These are phyloP conservation scores for Oryzaephilus surinamensis DNA, from an alignment of 1,140 invertebrate genomes.

Conservation along the genomic window DNA sequence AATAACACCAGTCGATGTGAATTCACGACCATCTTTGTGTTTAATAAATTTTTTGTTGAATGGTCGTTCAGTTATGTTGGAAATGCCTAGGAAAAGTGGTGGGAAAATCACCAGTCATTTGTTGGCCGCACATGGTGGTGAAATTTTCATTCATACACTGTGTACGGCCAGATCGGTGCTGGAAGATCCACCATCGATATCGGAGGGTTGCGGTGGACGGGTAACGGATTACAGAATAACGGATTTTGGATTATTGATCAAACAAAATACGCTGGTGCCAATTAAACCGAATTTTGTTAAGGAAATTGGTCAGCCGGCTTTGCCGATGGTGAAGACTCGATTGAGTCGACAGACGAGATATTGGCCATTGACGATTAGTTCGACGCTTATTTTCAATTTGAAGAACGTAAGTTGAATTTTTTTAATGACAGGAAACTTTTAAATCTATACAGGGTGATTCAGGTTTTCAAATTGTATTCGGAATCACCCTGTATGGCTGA, in stretches of 20 bases:
- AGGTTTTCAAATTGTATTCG: too few relatives aligned
- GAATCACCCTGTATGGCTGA: too few relatives aligned
- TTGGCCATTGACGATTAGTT: conserved; percentile 87
- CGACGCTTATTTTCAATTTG: conserved; percentile 83
- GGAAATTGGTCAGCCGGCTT: conserved; percentile 36
- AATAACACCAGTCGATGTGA: conserved; percentile 93
- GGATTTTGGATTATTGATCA: conserved; percentile 83
- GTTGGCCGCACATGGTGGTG: conserved; percentile 85
- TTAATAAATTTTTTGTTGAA: conserved; percentile 92
- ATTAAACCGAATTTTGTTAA: conserved; percentile 39
- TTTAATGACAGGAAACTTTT: too few relatives aligned
- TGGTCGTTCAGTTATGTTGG: conserved; percentile 87
- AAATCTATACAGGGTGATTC: too few relatives aligned
- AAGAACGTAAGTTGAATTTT: conserved; percentile 62
- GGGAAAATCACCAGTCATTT: conserved; percentile 87
- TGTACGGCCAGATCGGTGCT: conserved; percentile 75
- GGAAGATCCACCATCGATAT: conserved; percentile 92
- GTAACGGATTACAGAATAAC: conserved; percentile 84
- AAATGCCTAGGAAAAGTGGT: conserved; percentile 81
- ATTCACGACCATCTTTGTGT: conserved; percentile 87
- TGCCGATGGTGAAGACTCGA: conserved; percentile 53
- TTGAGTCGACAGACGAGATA: conserved; percentile 73
- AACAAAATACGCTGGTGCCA: conserved; percentile 70
- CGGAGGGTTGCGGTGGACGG: conserved; percentile 83
- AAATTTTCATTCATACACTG: conserved; percentile 92